Conservation (phyloP, 2,888 invertebrate genomes). For the Callinectes sapidus region DNA sequence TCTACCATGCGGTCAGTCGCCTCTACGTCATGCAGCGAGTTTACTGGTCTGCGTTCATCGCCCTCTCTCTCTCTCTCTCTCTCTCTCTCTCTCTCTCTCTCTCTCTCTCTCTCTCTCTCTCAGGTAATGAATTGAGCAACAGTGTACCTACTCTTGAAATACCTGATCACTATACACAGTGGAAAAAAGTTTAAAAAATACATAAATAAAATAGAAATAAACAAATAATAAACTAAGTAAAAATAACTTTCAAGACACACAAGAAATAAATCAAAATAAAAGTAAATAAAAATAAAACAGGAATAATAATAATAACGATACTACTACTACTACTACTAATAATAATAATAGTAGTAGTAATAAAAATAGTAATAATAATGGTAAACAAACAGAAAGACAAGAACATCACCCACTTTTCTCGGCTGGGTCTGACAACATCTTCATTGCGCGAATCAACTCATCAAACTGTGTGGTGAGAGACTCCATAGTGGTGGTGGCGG, state of each 20-base stretch:
- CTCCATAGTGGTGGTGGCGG: slow-evolving; percentile 35
- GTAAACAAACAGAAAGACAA: background rate
- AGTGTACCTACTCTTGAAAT: too few species aligned
- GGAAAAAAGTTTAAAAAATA: background rate
- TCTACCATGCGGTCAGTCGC: slow-evolving; percentile 19
- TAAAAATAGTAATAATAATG: background rate
- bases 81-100: too few species aligned
- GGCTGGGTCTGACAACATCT: slow-evolving; percentile 47
- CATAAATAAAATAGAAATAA: background rate
- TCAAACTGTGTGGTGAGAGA: slow-evolving; percentile 52
- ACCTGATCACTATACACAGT: too few species aligned
- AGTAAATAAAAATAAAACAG: too few species aligned
- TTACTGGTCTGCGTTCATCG: background rate
- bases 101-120: too few species aligned
- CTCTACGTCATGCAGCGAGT: background rate
- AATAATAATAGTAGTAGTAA: too few species aligned
- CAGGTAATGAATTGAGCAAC: too few species aligned
- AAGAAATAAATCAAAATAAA: background rate
- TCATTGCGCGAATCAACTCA: slow-evolving; percentile 52
- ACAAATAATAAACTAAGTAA: background rate
- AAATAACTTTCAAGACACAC: too few species aligned
- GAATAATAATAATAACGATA: too few species aligned
- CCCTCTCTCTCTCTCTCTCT: too few species aligned
- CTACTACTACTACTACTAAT: too few species aligned
- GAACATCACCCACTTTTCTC: slow-evolving; percentile 52